These are phyloP conservation scores for Torymus tubicola DNA, from an alignment of 2,888 invertebrate genomes.

Conservation along the genomic window DNA sequence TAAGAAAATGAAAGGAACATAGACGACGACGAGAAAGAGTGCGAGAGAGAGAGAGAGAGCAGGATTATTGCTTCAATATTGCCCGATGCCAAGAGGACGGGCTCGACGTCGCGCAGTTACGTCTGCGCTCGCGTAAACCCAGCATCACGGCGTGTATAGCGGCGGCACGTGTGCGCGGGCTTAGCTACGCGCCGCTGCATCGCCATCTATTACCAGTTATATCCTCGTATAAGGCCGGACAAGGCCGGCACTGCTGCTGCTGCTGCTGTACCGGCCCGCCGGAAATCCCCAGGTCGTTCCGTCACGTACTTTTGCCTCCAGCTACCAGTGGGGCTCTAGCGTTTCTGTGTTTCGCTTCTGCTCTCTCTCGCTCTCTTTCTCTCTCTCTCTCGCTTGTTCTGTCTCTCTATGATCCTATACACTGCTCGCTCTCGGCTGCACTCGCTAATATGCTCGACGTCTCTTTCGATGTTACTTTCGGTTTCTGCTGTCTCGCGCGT, in stretches of 20 bases:
- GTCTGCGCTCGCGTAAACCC: slow-evolving; percentile 26
- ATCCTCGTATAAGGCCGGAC: slow-evolving; percentile 64
- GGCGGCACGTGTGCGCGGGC: slow-evolving; percentile 61
- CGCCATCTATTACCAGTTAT: slow-evolving; percentile 73
- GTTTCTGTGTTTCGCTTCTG: too few relatives aligned
- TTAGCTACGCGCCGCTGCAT: slow-evolving; percentile 41
- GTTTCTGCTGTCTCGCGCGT: too few relatives aligned
- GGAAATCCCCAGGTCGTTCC: slow-evolving; percentile 16
- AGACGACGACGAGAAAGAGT: slow-evolving; percentile 19
- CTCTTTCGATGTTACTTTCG: too few relatives aligned
- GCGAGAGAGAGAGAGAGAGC: slow-evolving; percentile 27
- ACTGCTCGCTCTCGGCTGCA: too few relatives aligned
- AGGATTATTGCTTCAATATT: slow-evolving; percentile 75
- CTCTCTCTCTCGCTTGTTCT: too few relatives aligned
- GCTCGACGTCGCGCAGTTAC: slow-evolving; percentile 64
- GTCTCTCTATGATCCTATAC: too few relatives aligned
- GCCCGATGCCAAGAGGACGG: slow-evolving; percentile 66
- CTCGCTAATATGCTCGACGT: too few relatives aligned
- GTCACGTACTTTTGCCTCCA: slow-evolving; percentile 20
- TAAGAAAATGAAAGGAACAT: neutral
- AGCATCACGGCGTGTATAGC: slow-evolving; percentile 55
- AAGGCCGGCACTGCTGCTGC: slow-evolving; percentile 43
- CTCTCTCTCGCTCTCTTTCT: too few relatives aligned
- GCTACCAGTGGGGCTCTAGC: too few relatives aligned
- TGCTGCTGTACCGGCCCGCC: too few relatives aligned